A percentile compares a stretch with the other conserved stretches of the same genome.
Evolutionary conservation across 2,113 vertebrate species (phyloP).

Genomic region (Pampusana beccarii): DNA sequence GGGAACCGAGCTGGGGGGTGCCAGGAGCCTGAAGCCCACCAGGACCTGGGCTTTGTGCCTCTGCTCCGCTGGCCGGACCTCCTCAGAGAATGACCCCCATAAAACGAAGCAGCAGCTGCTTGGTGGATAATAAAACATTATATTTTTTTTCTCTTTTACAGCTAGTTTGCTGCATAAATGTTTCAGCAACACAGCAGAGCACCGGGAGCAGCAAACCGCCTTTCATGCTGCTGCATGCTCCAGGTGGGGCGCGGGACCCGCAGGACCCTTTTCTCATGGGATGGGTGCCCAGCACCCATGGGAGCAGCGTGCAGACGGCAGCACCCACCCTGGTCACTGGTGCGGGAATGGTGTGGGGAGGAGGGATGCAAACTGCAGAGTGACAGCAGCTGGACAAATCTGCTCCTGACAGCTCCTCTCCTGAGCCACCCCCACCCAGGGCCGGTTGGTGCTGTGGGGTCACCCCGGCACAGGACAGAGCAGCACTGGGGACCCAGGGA

Average conservation of each 20-base stretch:
- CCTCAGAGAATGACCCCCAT: constrained; percentile 6
- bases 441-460: background rate
- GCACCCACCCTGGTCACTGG: too few species aligned
- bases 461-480: accelerated
- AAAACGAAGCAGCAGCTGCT: constrained; percentile 50
- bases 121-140: background rate
- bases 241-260: background rate
- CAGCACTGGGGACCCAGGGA: background rate
- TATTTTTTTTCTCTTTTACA: constrained; percentile 6
- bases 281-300: background rate
- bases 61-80: background rate
- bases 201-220: background rate
- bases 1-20: background rate
- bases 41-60: background rate
- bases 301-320: background rate
- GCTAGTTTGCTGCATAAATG: background rate
- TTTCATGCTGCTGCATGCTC: accelerated
- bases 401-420: background rate
- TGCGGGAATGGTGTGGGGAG: background rate
- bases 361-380: background rate
- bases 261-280: background rate
- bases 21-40: background rate
- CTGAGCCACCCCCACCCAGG: background rate
- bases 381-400: accelerated
- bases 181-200: background rate